Evolutionary conservation across 1,140 invertebrate genomes (phyloP).

Genomic region (Cydia pomonella): DNA sequence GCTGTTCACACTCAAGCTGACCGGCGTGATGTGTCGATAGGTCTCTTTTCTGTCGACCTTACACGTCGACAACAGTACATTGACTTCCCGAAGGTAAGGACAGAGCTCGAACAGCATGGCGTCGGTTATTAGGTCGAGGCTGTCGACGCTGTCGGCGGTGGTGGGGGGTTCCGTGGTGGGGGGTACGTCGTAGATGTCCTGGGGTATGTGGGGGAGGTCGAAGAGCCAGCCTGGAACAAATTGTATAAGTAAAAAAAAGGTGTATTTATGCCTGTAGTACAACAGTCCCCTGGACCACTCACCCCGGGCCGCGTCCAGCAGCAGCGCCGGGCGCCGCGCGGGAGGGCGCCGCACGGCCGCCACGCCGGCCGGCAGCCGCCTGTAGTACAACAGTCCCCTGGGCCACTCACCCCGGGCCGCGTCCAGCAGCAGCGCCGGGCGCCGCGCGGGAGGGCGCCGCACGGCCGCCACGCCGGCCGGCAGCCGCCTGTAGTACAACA

Average conservation of each 20-base stretch:
- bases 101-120: conserved; percentile 65
- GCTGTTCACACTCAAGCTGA: conserved; percentile 62
- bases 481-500: no score
- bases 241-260: background rate
- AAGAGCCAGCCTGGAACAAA: conserved; percentile 87
- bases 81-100: conserved; percentile 69
- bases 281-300: no score
- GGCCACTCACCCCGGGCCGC: no score
- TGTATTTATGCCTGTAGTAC: no score
- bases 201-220: conserved; percentile 85
- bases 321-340: no score
- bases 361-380: no score
- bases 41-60: conserved; percentile 58
- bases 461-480: no score
- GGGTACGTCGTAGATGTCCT: conserved; percentile 65
- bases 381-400: no score
- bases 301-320: no score
- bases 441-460: no score
- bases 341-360: no score
- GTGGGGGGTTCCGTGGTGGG: conserved; percentile 1
- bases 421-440: no score
- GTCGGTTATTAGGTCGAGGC: conserved; percentile 66
- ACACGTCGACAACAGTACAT: conserved; percentile 59
- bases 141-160: conserved; percentile 54
- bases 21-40: conserved; percentile 75